These are phyloP conservation scores for Capitulum mitella DNA, from an alignment of 2,888 invertebrate species.

Conservation along the genomic window DNA sequence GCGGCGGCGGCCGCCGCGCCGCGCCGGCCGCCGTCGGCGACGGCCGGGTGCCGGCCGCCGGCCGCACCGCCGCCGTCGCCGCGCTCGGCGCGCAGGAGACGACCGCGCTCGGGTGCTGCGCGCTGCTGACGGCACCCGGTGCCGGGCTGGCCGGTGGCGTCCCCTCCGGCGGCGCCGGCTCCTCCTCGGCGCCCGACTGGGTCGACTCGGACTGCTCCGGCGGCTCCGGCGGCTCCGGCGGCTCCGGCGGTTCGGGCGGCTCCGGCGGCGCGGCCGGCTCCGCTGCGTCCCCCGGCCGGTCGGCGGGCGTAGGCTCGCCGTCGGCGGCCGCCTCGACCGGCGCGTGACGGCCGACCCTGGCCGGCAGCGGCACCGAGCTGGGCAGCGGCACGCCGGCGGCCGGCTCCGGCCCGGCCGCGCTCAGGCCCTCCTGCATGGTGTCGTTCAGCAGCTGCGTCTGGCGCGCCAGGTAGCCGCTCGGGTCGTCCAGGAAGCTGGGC, in stretches of 20 bases:
- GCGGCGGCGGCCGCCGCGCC: not conserved
- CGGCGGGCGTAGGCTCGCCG: not conserved
- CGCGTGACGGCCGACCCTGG: not conserved
- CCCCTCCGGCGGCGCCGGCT: not conserved
- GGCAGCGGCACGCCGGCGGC: not conserved
- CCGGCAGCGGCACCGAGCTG: not conserved
- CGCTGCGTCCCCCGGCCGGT: not conserved
- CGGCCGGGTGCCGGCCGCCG: not conserved
- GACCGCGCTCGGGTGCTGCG: not conserved
- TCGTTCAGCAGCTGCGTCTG: constrained; percentile 79
- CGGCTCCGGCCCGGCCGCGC: not conserved
- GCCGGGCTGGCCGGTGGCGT: too few species aligned
- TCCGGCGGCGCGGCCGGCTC: not conserved
- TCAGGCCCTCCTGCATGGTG: constrained; percentile 50
- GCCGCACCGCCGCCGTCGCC: not conserved
- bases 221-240: not conserved
- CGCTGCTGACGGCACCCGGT: not conserved
- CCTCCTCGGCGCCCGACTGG: too few species aligned
- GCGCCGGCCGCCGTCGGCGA: not conserved
- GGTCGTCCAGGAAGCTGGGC: constrained; percentile 85
- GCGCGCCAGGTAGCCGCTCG: constrained; percentile 81
- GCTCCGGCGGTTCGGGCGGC: not conserved
- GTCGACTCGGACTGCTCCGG: not conserved
- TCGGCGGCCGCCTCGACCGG: not conserved
- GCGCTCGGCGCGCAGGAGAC: not conserved